These are phyloP conservation scores for Zootoca vivipara DNA, from an alignment of 2,113 vertebrate species.

Conservation along the genomic window DNA sequence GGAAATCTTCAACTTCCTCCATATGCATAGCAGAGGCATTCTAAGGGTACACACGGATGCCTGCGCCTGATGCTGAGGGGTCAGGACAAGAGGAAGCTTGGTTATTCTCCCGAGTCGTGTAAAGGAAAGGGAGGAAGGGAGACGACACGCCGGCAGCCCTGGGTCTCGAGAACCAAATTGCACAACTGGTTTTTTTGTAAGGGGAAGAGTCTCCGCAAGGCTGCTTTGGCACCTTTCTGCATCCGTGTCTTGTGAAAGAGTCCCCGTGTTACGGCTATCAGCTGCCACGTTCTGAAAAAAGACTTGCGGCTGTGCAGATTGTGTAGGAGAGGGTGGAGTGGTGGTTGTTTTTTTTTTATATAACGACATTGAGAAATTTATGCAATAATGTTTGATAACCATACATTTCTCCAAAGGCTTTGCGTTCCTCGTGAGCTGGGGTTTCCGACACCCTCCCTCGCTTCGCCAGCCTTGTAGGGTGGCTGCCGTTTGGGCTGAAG, in stretches of 20 bases:
- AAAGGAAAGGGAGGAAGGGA: background rate
- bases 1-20: conserved; percentile 96
- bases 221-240: background rate
- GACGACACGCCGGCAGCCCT: background rate
- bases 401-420: conserved; percentile 54
- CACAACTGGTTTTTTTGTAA: background rate
- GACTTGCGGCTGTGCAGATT: background rate
- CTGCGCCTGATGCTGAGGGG: conserved; percentile 87
- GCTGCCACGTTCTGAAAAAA: background rate
- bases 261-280: background rate
- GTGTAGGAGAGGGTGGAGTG: conserved; percentile 14
- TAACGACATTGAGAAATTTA: conserved; percentile 56
- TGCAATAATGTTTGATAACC: conserved; percentile 74
- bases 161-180: background rate
- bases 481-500: background rate
- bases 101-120: background rate
- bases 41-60: conserved; percentile 88
- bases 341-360: too few relatives aligned
- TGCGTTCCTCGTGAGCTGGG: conserved; percentile 50
- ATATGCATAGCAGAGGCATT: conserved; percentile 95
- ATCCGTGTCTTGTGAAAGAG: background rate
- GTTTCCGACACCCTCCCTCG: conserved; percentile 45
- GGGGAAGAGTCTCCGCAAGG: background rate
- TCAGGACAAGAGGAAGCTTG: too few relatives aligned
- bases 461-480: conserved; percentile 26